Conservation (phyloP, 2,888 invertebrate species). For the Drosophila macrospina region DNA sequence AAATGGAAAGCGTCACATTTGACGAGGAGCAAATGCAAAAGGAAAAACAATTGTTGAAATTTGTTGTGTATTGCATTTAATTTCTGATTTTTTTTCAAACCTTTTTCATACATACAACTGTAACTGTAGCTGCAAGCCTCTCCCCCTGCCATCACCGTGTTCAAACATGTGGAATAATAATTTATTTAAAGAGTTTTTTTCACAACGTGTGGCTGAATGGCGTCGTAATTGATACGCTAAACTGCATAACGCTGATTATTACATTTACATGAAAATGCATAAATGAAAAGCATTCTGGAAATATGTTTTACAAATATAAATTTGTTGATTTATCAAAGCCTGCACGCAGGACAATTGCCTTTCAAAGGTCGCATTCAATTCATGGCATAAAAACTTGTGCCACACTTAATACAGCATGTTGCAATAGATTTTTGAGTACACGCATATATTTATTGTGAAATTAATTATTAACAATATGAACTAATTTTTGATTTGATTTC, state of each 20-base stretch:
- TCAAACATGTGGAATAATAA: conserved; percentile 56
- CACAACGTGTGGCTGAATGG: conserved; percentile 40
- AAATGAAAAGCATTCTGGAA: conserved; percentile 42
- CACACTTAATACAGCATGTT: conserved; percentile 2
- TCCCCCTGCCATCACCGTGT: not conserved
- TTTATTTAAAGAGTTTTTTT: conserved; percentile 65
- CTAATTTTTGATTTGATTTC: conserved; percentile 56
- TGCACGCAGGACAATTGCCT: conserved; percentile 3
- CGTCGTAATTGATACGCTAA: conserved; percentile 78
- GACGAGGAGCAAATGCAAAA: conserved; percentile 9
- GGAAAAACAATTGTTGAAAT: conserved; percentile 15
- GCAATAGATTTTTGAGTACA: conserved; percentile 11
- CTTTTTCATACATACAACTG: not conserved
- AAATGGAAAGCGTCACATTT: conserved; percentile 24
- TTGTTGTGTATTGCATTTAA: conserved; percentile 32
- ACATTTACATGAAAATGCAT: conserved; percentile 67
- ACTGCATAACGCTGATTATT: conserved; percentile 77
- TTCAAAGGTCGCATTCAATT: conserved; percentile 1
- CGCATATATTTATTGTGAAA: conserved; percentile 31
- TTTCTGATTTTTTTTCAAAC: conserved; percentile 18
- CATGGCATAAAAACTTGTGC: not conserved
- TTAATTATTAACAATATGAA: conserved; percentile 65
- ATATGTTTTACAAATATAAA: not conserved
- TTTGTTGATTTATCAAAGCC: not conserved
- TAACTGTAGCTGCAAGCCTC: not conserved